Evolutionary conservation across 2,888 invertebrate genomes (phyloP).

Genomic region (Lithophane socia): DNA sequence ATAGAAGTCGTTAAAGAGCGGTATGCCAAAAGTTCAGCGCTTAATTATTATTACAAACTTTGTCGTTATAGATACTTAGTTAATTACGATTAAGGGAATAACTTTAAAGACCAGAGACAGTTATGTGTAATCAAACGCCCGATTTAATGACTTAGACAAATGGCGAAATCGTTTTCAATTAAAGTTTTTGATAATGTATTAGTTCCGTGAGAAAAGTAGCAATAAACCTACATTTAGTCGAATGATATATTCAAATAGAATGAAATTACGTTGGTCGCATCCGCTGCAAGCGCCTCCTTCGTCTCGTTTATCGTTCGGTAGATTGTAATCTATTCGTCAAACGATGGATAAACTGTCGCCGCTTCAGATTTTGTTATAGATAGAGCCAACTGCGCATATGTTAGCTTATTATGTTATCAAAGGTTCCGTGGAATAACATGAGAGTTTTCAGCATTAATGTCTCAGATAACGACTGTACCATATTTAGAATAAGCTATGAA

Average conservation of each 20-base stretch:
- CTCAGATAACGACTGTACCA: constrained; percentile 47
- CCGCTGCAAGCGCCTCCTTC: constrained; percentile 87
- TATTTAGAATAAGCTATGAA: constrained; percentile 43
- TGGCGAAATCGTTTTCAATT: constrained; percentile 88
- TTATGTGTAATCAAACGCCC: constrained; percentile 77
- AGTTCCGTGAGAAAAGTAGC: constrained; percentile 90
- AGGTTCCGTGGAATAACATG: constrained; percentile 67
- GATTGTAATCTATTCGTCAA: constrained; percentile 88
- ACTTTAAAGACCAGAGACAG: constrained; percentile 72
- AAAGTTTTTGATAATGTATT: constrained; percentile 88
- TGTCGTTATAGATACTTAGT: constrained; percentile 53
- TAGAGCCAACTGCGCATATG: constrained; percentile 73
- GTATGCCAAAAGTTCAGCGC: constrained; percentile 74
- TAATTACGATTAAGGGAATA: constrained; percentile 76
- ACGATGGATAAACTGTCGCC: constrained; percentile 79
- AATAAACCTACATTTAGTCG: constrained; percentile 89
- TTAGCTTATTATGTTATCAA: constrained; percentile 69
- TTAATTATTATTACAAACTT: constrained; percentile 67
- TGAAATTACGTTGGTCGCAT: constrained; percentile 87
- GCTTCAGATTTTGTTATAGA: constrained; percentile 80
- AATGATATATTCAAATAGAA: constrained; percentile 90
- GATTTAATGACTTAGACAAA: constrained; percentile 83
- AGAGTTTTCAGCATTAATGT: constrained; percentile 56
- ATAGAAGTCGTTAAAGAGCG: constrained; percentile 73
- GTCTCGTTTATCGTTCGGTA: constrained; percentile 80